Conservation (phyloP, 1,140 invertebrate species). For the Mizuhopecten yessoensis region DNA sequence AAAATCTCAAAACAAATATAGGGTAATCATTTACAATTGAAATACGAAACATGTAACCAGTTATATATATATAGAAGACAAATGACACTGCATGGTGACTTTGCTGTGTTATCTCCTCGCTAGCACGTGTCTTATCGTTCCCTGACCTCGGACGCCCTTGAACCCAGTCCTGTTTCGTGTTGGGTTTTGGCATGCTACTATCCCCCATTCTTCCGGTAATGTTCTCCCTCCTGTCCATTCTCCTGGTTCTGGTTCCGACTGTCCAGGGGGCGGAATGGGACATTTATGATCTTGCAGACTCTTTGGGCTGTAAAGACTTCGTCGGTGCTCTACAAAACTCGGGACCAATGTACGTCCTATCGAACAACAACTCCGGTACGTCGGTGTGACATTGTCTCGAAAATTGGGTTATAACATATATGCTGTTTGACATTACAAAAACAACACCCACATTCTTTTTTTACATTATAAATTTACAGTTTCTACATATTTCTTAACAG, state of each 20-base stretch:
- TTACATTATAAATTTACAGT: too few relatives aligned
- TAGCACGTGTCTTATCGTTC: neutral
- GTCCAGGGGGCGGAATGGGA: neutral
- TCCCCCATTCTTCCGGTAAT: neutral
- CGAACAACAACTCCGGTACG: constrained; percentile 44
- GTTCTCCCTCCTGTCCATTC: neutral
- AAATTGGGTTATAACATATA: too few relatives aligned
- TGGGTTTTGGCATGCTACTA: neutral
- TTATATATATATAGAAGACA: too few relatives aligned
- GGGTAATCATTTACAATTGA: too few relatives aligned
- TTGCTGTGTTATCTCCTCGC: too few relatives aligned
- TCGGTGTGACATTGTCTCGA: neutral
- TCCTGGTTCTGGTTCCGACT: neutral
- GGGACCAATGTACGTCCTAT: constrained; percentile 43
- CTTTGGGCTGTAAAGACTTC: constrained; percentile 41
- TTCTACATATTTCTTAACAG: too few relatives aligned
- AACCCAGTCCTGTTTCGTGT: neutral
- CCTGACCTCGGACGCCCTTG: neutral
- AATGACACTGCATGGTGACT: too few relatives aligned
- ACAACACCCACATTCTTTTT: too few relatives aligned
- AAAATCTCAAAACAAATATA: too few relatives aligned
- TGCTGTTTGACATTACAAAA: too few relatives aligned
- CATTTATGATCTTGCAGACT: constrained; percentile 46
- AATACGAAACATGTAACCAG: too few relatives aligned
- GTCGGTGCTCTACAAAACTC: constrained; percentile 20